Percentiles rank a stretch among this genome's conserved stretches.
phyloP scores from a whole-genome alignment of 2,888 invertebrate genomes.

The Dexiosoma caninum region DNA sequence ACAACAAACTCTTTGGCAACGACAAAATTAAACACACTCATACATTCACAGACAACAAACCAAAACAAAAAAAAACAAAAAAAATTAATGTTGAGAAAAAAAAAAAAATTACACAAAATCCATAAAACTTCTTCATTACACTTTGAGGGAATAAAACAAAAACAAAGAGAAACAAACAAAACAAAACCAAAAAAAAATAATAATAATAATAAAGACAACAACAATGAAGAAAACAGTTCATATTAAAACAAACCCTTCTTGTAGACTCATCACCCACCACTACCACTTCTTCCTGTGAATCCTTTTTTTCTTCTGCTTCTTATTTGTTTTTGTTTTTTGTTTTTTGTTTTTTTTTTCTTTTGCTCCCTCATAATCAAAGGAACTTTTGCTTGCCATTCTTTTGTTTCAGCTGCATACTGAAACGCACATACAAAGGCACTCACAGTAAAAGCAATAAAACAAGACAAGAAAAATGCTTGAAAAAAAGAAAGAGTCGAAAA shows the following conservation, averaged over 20 bases:
- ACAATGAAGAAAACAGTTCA: conserved; percentile 33
- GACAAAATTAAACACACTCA: conserved; percentile 21
- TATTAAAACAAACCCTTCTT: conserved; percentile 52
- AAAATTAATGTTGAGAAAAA: background rate
- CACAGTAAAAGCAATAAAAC: conserved; percentile 18
- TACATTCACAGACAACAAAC: background rate
- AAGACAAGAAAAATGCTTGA: background rate
- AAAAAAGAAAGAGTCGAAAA: conserved; percentile 7
- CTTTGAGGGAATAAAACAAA: conserved; percentile 39
- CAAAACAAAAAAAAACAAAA: background rate
- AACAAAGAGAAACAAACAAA: conserved; percentile 26
- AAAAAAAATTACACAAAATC: conserved; percentile 46
- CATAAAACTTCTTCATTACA: conserved; percentile 62
- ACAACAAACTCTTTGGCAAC: conserved; percentile 39
- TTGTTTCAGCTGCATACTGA: conserved; percentile 47
- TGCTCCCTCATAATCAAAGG: conserved; percentile 45
- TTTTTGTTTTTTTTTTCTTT: conserved; percentile 18
- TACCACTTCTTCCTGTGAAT: background rate
- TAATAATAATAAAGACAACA: too few relatives aligned
- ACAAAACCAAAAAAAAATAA: conserved; percentile 8
- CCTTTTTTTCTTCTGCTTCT: background rate
- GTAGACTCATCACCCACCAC: background rate
- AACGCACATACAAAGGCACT: background rate
- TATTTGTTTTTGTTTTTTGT: too few relatives aligned
- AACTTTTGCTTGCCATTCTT: conserved; percentile 55